A percentile compares a stretch with the other conserved stretches of the same genome.
phyloP scores from a whole-genome alignment of 2,888 invertebrate species.

The Congeria kusceri region DNA sequence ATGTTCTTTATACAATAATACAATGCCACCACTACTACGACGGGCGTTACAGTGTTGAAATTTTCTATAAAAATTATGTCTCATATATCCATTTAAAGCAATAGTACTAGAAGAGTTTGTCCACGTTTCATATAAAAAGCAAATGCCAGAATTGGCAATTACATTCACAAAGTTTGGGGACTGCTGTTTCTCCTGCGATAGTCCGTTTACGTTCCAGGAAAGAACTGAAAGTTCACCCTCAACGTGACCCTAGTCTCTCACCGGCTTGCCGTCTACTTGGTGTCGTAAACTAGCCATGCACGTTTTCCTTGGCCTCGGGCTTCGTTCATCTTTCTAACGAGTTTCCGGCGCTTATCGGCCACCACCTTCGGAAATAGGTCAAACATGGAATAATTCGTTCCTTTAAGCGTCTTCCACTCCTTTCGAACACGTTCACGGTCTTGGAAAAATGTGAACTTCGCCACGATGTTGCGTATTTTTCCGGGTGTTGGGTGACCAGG shows the following conservation, averaged over 20 bases:
- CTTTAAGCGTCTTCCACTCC: too few species aligned
- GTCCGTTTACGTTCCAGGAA: too few species aligned
- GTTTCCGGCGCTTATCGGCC: slow-evolving; percentile 6
- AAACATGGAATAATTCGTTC: too few species aligned
- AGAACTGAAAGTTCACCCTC: slow-evolving; percentile 25
- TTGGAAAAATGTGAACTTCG: too few species aligned
- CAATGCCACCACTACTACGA: too few species aligned
- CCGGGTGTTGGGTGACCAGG: too few species aligned
- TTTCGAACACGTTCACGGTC: too few species aligned
- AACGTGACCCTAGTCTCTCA: slow-evolving; percentile 22
- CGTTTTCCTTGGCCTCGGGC: slow-evolving; percentile 10
- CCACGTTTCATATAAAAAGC: too few species aligned
- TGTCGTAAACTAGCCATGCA: slow-evolving; percentile 36
- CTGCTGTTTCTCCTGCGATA: slow-evolving; percentile 9
- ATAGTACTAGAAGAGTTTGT: slow-evolving; percentile 8
- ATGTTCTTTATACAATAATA: too few species aligned
- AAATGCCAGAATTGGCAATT: slow-evolving; percentile 19
- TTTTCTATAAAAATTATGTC: slow-evolving; percentile 28
- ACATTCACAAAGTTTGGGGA: slow-evolving; percentile 13
- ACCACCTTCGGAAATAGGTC: slow-evolving; percentile 27
- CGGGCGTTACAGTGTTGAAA: slow-evolving; percentile 11
- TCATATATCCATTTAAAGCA: slow-evolving; percentile 6
- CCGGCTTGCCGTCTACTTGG: slow-evolving; percentile 18
- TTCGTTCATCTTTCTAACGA: slow-evolving; percentile 17
- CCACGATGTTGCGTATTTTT: too few species aligned